Base-by-base conservation (phyloP, 2,113 vertebrate genomes). In the Thunnus thynnus region DNA sequence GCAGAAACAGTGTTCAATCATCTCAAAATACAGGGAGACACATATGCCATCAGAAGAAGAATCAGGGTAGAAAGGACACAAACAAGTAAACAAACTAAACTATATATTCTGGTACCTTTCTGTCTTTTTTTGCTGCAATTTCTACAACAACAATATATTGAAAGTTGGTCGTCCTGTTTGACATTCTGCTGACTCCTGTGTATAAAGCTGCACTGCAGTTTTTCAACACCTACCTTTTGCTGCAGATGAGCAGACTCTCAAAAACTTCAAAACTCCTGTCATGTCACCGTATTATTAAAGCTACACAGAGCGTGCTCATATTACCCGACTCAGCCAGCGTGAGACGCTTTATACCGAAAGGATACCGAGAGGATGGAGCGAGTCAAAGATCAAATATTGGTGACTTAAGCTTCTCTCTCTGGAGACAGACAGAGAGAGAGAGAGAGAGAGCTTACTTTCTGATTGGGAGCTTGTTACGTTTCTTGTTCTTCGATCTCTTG, bases 141-240 rank as follows among this genome's bases (percentile, higher is more conserved):
- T 8, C 52, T 54, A 22, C 16, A 16, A 65, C 14, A 56, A 44
- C 52, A 64, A 71, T 63, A 81, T 67, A 56, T 72, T 65, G 18
- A 57, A 64, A 83, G 57, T 14, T 20, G 50, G n/a, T 17, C 2
- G 11, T 46, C 16, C 22, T 25, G 32, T 70, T 30, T 61, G 57
- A 68, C 22, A 11, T 47, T 48, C 58, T 63, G 58, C 36, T 14
- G 47, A 30, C 56, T 61, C 12, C 22, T 20, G 16, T 20, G 51
- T 7, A 20, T n/a, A 41, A 27, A 74, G 72, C 30, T 54, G 17
- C 1, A 36, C 30, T 2, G 18, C 14, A 18, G 55, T 9, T 3
- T 20, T 6, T 56, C 2, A 30, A 44, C 17, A 32, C n/a, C 36
- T 58, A 63, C 30, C 30, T 27, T 48, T 60, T 44, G 60, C 50